Percentiles rank a stretch among this genome's conserved stretches.
Conservation (phyloP, 2,888 invertebrate species). For the Tenthredo scrophulariae region DNA sequence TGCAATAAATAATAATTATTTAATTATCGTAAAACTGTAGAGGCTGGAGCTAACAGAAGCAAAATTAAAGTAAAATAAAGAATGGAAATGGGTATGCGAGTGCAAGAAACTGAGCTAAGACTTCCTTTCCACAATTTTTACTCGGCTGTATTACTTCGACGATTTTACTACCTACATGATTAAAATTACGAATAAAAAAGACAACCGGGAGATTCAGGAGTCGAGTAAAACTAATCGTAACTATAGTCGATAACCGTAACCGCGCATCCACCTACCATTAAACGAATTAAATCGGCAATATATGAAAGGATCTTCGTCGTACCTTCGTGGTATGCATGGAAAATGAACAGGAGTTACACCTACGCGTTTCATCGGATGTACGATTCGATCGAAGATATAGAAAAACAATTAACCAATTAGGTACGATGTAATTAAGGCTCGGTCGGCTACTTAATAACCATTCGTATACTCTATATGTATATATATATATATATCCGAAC, state of each 20-base stretch:
- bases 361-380: constrained; percentile 20
- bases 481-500: constrained; percentile 59
- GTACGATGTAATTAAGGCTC: constrained; percentile 73
- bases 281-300: constrained; percentile 22
- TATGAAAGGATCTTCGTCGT: not conserved
- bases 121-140: not conserved
- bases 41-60: not conserved
- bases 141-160: not conserved
- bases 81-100: not conserved
- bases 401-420: constrained; percentile 73
- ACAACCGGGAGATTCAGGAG: not conserved
- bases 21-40: constrained; percentile 28
- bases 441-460: constrained; percentile 71
- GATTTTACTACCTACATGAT: not conserved
- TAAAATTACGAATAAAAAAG: not conserved
- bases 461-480: constrained; percentile 57
- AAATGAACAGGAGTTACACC: not conserved
- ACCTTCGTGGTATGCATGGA: not conserved
- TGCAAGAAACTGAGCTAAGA: not conserved
- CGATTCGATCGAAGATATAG: constrained; percentile 65
- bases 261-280: not conserved
- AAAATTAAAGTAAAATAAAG: not conserved
- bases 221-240: constrained; percentile 16
- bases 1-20: constrained; percentile 39
- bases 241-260: constrained; percentile 26